Evolutionary conservation across 2,113 vertebrate species (phyloP), one percentile per base, ranked within the genome.

Genomic region (Hippotragus niger): DNA sequence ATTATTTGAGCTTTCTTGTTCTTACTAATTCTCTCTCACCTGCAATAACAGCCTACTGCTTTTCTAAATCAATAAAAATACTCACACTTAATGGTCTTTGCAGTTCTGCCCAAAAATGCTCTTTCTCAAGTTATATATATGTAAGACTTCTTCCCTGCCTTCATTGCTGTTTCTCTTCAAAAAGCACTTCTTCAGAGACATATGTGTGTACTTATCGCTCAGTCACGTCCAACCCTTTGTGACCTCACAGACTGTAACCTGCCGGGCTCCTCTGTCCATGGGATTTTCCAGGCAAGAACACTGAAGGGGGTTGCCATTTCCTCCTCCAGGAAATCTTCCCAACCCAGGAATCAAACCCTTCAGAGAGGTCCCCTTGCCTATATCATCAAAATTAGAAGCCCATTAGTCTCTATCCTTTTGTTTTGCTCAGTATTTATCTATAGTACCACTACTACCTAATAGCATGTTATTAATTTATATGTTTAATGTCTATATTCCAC

Each of bases 1-100:
- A 14, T 57, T 33, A 5, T 36, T 23, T 86, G 64, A 83, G 23
- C 19, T 45, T 52, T 87, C 86, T 85, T 78, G n/a, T 47, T 90
- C 21, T 91, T 64, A 60, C 11, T 19, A 90, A 84, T 84, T 88
- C n/a, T 52, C 33, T 52, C 67, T 94, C 31, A 64, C 19, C 2
- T 12, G 67, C 67, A 71, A 40, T 71, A 5, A 71, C 47, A 62
- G 27, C 0, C 29, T 27, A 53, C 33, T 96, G 8, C 29, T 85
- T 92, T 86, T 88, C 50, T 60, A 86, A 94, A 57, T 36, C 31
- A 95, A 55, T 74, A 81, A 95, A 89, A 95, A 87, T 81, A 47
- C 7, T 11, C 29, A 16, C 17, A 94, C 2, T 21, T 74, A 43
- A 83, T 17, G 11, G 25, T 67, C 33, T 53, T 85, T 86, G 11